Base-by-base conservation (phyloP, 1,140 invertebrate species). In the Arctopsyche grandis region DNA sequence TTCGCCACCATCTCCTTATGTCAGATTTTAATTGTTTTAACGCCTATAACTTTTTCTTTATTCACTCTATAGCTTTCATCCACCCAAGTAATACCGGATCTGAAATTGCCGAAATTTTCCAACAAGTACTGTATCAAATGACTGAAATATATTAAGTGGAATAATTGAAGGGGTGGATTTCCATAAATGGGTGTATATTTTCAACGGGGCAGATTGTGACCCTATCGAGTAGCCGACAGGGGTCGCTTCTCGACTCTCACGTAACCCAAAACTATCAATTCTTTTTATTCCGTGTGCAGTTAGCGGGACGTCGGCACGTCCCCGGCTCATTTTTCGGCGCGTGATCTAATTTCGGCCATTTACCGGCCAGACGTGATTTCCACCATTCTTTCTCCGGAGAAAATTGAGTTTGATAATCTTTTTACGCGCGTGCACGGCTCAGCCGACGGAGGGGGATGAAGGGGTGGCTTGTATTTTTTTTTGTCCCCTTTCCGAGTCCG, bases 331-430 rank as follows among this genome's bases (percentile, higher is more conserved):
- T 82, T 79, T 80, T 79, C 75, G 81, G 81, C 70, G 78, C 81
- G 81, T 82, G 81, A 82, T 82, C 81, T 82, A 82, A 82, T 82
- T 82, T 73, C 70, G 63, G 73, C 78, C 78, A 78, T 82, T 76
- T 82, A 82, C 78, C 71, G 75, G 56, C 26, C 78, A 80, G 76
- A 82, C 81, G 80, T 82, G 81, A 82, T 82, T 82, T 80, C 69
- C 71, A 69, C 66, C 74, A 79, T 79, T 81, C 75, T 77, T 77
- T 81, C 21, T 16, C 56, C 44, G 69, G 66, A 19, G 24, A 76
- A 77, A 79, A 81, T 81, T 79, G 80, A 81, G 78, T 81, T 81
- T 76, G 66, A 75, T 75, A 81, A 81, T 81, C 80, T 77, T 79
- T 79, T 81, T 77, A 75, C 73, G 29, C 46, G 44, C 7, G 19